These are phyloP conservation scores for Drosophila leontia DNA, from an alignment of 1,140 invertebrate genomes.

Conservation along the genomic window DNA sequence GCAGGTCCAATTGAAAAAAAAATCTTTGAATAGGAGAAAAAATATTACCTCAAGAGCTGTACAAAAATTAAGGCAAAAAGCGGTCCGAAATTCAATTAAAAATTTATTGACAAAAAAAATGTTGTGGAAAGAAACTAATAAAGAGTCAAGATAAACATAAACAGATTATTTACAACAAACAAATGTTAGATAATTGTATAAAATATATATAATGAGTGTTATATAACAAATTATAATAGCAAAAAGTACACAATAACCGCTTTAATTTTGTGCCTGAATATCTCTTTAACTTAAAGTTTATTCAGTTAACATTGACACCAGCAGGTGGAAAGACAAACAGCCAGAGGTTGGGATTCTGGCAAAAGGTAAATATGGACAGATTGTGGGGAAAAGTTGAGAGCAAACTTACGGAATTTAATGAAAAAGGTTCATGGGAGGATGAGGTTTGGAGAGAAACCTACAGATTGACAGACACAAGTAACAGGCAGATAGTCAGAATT, in stretches of 20 bases:
- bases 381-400: slow-evolving; percentile 21
- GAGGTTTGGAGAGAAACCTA: background rate
- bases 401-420: slow-evolving; percentile 22
- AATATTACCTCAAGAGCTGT: slow-evolving; percentile 20
- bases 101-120: slow-evolving; percentile 24
- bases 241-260: slow-evolving; percentile 1
- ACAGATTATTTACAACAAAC: background rate
- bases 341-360: background rate
- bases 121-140: background rate
- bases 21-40: slow-evolving; percentile 13
- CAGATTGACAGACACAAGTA: slow-evolving; percentile 17
- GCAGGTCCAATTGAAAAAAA: slow-evolving; percentile 33
- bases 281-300: slow-evolving; percentile 9
- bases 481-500: slow-evolving; percentile 4
- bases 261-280: background rate
- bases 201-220: background rate
- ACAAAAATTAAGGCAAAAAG: slow-evolving; percentile 12
- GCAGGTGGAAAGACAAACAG: slow-evolving; percentile 29
- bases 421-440: background rate
- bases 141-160: slow-evolving; percentile 15
- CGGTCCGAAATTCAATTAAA: slow-evolving; percentile 30
- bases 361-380: slow-evolving; percentile 27
- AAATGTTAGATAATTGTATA: background rate
- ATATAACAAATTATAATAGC: background rate
- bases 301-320: slow-evolving; percentile 8